Conservation (phyloP, 2,888 invertebrate genomes). For the Achlya flavicornis region DNA sequence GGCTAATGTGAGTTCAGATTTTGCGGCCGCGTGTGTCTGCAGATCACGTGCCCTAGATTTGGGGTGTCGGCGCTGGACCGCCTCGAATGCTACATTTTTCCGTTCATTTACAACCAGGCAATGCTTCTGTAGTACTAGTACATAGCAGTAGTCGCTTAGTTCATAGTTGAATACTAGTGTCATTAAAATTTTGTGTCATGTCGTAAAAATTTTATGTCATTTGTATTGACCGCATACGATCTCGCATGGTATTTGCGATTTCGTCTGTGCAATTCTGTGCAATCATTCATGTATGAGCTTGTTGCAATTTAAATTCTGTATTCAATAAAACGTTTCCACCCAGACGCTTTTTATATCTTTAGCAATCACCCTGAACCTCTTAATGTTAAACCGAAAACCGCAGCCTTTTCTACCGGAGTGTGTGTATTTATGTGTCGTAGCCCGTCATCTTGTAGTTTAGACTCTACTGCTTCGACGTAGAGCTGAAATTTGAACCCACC, state of each 20-base stretch:
- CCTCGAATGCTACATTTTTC: constrained; percentile 65
- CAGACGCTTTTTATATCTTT: constrained; percentile 38
- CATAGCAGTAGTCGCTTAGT: constrained; percentile 41
- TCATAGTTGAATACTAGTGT: constrained; percentile 21
- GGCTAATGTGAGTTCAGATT: constrained; percentile 78
- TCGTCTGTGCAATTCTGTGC: constrained; percentile 44
- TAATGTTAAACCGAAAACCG: constrained; percentile 34
- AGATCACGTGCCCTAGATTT: constrained; percentile 77
- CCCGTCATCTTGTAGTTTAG: constrained; percentile 42
- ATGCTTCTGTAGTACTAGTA: constrained; percentile 58
- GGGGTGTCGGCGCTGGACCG: constrained; percentile 70
- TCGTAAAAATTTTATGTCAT: constrained; percentile 50
- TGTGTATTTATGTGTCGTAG: constrained; percentile 57
- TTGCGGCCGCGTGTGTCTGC: constrained; percentile 61
- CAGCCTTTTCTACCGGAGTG: constrained; percentile 47
- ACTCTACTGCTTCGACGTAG: constrained; percentile 50
- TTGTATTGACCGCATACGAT: constrained; percentile 51
- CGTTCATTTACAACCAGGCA: constrained; percentile 64
- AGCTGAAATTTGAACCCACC: constrained; percentile 48
- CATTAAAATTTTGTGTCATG: constrained; percentile 40
- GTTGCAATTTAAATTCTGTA: constrained; percentile 31
- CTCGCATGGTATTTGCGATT: constrained; percentile 25
- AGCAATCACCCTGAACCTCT: constrained; percentile 43
- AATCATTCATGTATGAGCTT: constrained; percentile 27
- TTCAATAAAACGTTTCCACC: constrained; percentile 38